Base-by-base conservation (phyloP, 2,113 vertebrate species). In the Xiphophorus hellerii region DNA sequence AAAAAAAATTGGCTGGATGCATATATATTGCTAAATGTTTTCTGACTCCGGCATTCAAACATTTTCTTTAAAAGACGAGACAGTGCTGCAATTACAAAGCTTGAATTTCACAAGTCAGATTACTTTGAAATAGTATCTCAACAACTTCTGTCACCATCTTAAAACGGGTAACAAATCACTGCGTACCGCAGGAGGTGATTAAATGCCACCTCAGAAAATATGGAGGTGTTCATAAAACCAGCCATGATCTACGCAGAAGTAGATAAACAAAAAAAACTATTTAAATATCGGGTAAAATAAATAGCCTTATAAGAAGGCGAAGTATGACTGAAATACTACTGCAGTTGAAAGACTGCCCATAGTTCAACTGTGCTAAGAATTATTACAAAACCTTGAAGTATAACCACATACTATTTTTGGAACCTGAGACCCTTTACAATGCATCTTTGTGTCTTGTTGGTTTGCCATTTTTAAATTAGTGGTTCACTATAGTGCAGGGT, bases 171-270 rank as follows among this genome's bases (percentile, higher is more conserved):
- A 81, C 20, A 5, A 65, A 80, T 60, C 60, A 72, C 71, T 69
- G 51, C 0, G 1, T 65, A 60, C 58, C 29, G 30, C 44, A 70
- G 30, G 58, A 77, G 67, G 72, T 51, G 67, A 73, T 76, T 73
- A 80, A 76, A 80, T 15, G 8, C 31, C 75, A 72, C 58, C 72
- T 44, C 25, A 28, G 78, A 65, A 69, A 61, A 73, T 58, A 48
- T 8, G 54, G 70, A 69, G 10, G 35, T 25, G 67, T 28, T 67
- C 51, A 66, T 84, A 86, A 83, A 89, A 91, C 25, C 12, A 61
- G 33, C 17, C 12, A 65, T 48, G 67, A 33, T 73, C 80, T 31
- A 35, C 66, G n/a, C n/a, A 66, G 14, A 1, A 22, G 54, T 71
- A 39, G 58, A 60, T 35, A 35, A 35, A 35, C 35, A 35, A 9